These are phyloP conservation scores for Megaceryle maxima DNA, from an alignment of 2,113 vertebrate species.

Conservation along the genomic window DNA sequence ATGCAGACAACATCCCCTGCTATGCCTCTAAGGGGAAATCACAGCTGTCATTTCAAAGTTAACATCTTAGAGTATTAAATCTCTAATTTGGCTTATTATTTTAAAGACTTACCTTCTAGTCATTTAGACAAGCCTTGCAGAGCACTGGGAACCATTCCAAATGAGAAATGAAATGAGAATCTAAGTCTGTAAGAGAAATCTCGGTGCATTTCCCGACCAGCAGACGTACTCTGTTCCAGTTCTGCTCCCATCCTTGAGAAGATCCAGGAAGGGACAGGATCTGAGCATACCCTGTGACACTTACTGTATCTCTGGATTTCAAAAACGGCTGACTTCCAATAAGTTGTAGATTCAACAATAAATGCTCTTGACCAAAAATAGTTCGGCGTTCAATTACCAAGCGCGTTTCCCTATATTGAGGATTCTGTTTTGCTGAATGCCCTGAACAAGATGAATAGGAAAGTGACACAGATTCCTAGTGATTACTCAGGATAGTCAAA, in stretches of 20 bases:
- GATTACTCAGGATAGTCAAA: not conserved
- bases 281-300: not conserved
- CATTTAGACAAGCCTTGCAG: constrained; percentile 22
- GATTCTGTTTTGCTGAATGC: constrained; percentile 20
- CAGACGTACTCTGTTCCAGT: not conserved
- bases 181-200: constrained; percentile 22
- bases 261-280: not conserved
- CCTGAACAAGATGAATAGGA: not conserved
- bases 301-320: constrained; percentile 5
- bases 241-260: not conserved
- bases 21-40: constrained; percentile 6
- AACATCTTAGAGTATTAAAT: constrained; percentile 22
- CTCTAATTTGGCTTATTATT: constrained; percentile 35
- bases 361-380: constrained; percentile 58
- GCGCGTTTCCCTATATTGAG: not conserved
- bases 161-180: constrained; percentile 42
- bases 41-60: not conserved
- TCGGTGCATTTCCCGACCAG: not conserved
- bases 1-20: not conserved
- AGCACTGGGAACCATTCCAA: constrained; percentile 47
- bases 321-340: constrained; percentile 37
- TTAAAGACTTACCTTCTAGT: constrained; percentile 47
- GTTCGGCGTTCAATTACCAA: constrained; percentile 22
- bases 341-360: constrained; percentile 47
- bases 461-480: not conserved